Evolutionary conservation across 1,140 invertebrate genomes (phyloP), one percentile per base, ranked within the genome.

Genomic region (Drosophila bocki): DNA sequence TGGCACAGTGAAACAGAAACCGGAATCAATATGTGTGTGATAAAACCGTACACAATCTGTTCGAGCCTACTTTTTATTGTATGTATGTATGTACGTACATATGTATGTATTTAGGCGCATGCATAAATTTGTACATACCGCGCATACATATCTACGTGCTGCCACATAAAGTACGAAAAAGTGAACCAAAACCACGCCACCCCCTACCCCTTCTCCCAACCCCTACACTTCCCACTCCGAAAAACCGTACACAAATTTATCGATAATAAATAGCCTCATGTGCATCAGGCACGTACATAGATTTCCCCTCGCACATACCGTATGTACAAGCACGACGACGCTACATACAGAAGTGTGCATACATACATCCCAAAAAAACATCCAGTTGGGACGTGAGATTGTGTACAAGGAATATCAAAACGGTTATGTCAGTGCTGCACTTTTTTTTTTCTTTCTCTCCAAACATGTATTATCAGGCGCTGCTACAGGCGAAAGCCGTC

Each of bases 1-100:
- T 76, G 74, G 74, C 74, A 76, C 74, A 76, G 71, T 76, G 74
- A 76, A 76, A 76, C 74, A 76, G 71, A 76, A 76, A 76, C 74
- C 74, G 74, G 74, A 76, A 76, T 76, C 47, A 65, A 61, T 56
- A 42, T 57, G 41, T 54, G 42, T 62, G 33, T 53, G 54, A 76
- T 51, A 64, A 74, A 74, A 74, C 54, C 39, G 17, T 29, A 50
- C 22, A 47, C 58, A 67, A 62, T 45, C 60, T 67, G 41, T 70
- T 12, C 22, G 33, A 45, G 63, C 53, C 35, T 72, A 41, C 39
- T 65, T 62, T 39, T 45, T 29, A 6, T 29, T 22, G 19, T n/a
- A n/a, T 29, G 39, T 32, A 60, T 50, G 29, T 51, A 26, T 48
- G 48, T 37, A 47, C 42, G 29, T 51, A 6, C 7, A 1, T 45